Conservation (phyloP, 2,888 invertebrate genomes). For the Sipunculus nudus region DNA sequence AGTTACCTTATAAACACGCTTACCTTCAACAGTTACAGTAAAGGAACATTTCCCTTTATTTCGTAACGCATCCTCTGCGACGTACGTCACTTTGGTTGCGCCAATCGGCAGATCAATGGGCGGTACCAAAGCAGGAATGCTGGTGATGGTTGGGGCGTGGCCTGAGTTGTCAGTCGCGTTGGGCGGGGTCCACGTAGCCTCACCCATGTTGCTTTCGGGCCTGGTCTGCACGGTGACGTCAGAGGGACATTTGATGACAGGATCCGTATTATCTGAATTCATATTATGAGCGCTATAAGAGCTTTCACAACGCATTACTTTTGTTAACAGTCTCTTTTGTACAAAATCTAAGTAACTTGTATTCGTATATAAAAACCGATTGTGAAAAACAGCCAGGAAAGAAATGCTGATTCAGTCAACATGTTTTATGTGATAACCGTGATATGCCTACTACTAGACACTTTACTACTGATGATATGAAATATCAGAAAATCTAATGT, state of each 20-base stretch:
- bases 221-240: conserved; percentile 69
- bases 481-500: too few relatives aligned
- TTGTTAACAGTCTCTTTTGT: too few relatives aligned
- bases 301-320: too few relatives aligned
- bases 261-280: conserved; percentile 72
- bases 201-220: conserved; percentile 70
- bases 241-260: conserved; percentile 71
- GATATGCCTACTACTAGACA: too few relatives aligned
- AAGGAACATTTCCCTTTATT: conserved; percentile 75
- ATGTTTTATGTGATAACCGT: too few relatives aligned
- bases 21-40: conserved; percentile 69
- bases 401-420: too few relatives aligned
- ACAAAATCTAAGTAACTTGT: too few relatives aligned
- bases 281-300: too few relatives aligned
- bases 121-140: conserved; percentile 72
- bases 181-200: conserved; percentile 70
- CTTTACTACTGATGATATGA: too few relatives aligned
- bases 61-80: conserved; percentile 73
- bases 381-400: too few relatives aligned
- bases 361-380: too few relatives aligned
- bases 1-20: too few relatives aligned
- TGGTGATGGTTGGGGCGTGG: conserved; percentile 70
- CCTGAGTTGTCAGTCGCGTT: conserved; percentile 72
- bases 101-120: conserved; percentile 73
- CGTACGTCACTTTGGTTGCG: conserved; percentile 71